Evolutionary conservation across 1,140 invertebrate genomes (phyloP).

Genomic region (Caenorhabditis inopinata): DNA sequence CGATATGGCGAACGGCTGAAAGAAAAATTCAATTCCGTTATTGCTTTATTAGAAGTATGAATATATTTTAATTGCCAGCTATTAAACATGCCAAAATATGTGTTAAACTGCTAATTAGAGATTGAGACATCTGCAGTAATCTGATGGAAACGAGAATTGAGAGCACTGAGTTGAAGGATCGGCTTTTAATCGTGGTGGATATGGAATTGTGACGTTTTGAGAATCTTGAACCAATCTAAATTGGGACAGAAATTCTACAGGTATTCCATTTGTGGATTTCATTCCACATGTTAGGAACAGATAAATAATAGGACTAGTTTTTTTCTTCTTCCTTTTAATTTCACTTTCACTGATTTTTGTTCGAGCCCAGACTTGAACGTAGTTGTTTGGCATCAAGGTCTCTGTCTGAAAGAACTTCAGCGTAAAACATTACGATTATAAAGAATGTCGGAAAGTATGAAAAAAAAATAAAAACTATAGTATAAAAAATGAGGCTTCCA

Average conservation of each 20-base stretch:
- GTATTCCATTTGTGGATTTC: neutral
- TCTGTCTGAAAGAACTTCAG: neutral
- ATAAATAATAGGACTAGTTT: neutral
- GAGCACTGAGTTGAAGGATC: neutral
- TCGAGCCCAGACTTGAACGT: neutral
- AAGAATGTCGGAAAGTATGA: too few relatives aligned
- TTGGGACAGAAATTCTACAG: neutral
- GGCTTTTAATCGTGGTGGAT: neutral
- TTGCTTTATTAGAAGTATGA: neutral
- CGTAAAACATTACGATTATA: too few relatives aligned
- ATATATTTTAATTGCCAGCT: neutral
- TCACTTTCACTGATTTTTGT: slow-evolving; percentile 1
- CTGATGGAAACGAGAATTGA: neutral
- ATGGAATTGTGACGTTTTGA: neutral
- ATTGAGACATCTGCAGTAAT: slow-evolving; percentile 1
- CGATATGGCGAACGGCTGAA: neutral
- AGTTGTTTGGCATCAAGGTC: neutral
- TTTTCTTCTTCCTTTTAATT: neutral
- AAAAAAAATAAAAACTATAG: too few relatives aligned
- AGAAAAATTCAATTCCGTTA: neutral
- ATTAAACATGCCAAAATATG: neutral
- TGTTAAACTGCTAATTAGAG: neutral
- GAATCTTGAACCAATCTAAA: neutral
- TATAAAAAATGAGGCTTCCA: too few relatives aligned
- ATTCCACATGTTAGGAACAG: neutral